A percentile compares a stretch with the other conserved stretches of the same genome.
These are phyloP conservation scores for Lophius piscatorius DNA, from an alignment of 2,113 vertebrate species.

Conservation along the genomic window DNA sequence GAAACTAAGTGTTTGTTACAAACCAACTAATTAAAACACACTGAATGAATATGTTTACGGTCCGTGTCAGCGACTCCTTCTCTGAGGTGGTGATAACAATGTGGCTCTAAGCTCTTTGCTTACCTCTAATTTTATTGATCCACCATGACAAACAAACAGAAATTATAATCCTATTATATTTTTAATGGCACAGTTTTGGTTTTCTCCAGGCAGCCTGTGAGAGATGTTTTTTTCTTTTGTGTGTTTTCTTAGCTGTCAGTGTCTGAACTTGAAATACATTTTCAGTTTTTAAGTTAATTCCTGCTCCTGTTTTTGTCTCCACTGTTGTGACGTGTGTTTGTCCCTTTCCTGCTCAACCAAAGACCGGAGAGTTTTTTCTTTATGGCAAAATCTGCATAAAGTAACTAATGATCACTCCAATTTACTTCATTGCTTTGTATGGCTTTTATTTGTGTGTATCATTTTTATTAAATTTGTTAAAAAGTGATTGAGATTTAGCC, in stretches of 20 bases:
- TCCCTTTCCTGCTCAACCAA: conserved; percentile 55
- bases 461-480: too few relatives aligned
- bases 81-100: conserved; percentile 80
- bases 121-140: conserved; percentile 84
- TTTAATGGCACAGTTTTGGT: conserved; percentile 82
- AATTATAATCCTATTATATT: conserved; percentile 86
- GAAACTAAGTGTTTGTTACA: conserved; percentile 73
- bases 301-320: conserved; percentile 45
- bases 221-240: conserved; percentile 40
- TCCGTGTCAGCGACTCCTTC: conserved; percentile 65
- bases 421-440: conserved; percentile 31
- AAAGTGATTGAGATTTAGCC: too few relatives aligned
- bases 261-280: conserved; percentile 81
- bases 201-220: conserved; percentile 75
- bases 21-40: conserved; percentile 79
- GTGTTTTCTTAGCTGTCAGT: conserved; percentile 59
- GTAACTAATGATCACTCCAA: conserved; percentile 71
- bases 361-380: conserved; percentile 41
- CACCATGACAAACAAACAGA: conserved; percentile 86
- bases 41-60: conserved; percentile 83
- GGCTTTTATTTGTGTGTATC: too few relatives aligned
- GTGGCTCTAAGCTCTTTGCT: conserved; percentile 82
- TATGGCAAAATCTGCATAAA: conserved; percentile 72
- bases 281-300: conserved; percentile 57
- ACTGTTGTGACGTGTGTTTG: conserved; percentile 38